These are phyloP conservation scores for Scaptodrosophila lebanonensis DNA, from an alignment of 1,140 invertebrate species.

Conservation along the genomic window DNA sequence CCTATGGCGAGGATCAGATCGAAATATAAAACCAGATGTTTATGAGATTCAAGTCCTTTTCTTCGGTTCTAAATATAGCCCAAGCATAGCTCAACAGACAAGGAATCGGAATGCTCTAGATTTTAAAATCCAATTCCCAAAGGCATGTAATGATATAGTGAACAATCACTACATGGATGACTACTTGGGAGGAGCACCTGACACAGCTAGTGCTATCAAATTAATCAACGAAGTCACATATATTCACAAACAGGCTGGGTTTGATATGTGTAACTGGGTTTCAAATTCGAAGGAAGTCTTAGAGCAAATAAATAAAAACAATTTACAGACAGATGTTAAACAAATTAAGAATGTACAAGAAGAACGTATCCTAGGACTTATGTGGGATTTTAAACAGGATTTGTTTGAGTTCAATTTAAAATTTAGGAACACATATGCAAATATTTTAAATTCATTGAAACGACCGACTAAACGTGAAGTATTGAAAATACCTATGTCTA, in stretches of 20 bases:
- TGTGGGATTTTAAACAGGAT: constrained; percentile 15
- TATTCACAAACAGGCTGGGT: constrained; percentile 12
- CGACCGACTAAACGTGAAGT: constrained; percentile 18
- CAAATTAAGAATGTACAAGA: constrained; percentile 6
- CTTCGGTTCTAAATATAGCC: constrained; percentile 19
- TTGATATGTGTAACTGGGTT: constrained; percentile 26
- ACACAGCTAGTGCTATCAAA: constrained; percentile 18
- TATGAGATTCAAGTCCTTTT: constrained; percentile 26
- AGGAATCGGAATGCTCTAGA: constrained; percentile 46
- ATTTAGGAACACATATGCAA: constrained; percentile 7
- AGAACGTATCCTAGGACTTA: constrained; percentile 13
- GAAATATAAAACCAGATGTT: constrained; percentile 1
- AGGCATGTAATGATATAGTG: constrained; percentile 44
- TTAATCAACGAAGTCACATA: constrained; percentile 10
- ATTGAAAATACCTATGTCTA: constrained; percentile 7
- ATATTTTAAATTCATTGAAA: constrained; percentile 2
- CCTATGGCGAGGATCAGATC: constrained; percentile 3
- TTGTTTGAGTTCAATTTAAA: constrained; percentile 7
- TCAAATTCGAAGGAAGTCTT: constrained; percentile 17
- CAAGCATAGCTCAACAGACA: constrained; percentile 21
- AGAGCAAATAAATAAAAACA: neutral
- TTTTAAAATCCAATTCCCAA: constrained; percentile 23
- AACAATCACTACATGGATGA: constrained; percentile 75
- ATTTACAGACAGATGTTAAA: constrained; percentile 2
- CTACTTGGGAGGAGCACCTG: constrained; percentile 55